These are phyloP conservation scores for Leptoclinus maculatus DNA, from an alignment of 2,797 vertebrate genomes.

Conservation along the genomic window DNA sequence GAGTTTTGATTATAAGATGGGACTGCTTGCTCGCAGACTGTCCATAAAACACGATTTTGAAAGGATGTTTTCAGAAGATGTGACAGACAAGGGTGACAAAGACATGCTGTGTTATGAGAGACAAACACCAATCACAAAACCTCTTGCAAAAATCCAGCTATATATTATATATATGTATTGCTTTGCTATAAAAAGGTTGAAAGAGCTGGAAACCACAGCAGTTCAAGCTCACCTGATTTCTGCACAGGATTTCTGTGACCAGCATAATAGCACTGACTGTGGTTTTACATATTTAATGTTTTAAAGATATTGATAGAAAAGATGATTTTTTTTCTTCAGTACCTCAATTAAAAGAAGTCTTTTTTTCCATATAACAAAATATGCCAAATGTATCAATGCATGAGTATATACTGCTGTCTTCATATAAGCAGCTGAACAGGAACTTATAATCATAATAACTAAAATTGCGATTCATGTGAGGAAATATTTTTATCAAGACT, in stretches of 20 bases:
- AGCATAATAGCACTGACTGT: not conserved
- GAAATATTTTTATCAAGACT: not conserved
- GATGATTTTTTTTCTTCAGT: not conserved
- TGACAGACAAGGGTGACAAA: not conserved
- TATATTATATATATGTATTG: no score
- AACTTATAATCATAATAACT: not conserved
- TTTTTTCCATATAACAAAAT: not conserved
- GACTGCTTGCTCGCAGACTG: conserved; percentile 13
- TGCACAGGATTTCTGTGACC: not conserved
- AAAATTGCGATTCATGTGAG: not conserved
- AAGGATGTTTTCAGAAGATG: not conserved
- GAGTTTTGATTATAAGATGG: conserved; percentile 30
- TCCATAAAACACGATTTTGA: conserved; percentile 7
- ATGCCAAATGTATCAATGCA: not conserved
- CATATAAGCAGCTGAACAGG: not conserved
- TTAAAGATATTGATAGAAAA: no score
- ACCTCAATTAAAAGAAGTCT: not conserved
- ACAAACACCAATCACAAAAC: not conserved
- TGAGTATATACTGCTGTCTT: not conserved
- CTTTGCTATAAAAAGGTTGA: not conserved
- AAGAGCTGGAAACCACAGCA: not conserved
- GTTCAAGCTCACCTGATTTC: not conserved
- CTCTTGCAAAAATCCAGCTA: not conserved
- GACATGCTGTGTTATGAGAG: conserved; percentile 4
- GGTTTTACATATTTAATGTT: no score